Evolutionary conservation across 2,888 invertebrate species (phyloP).

Genomic region (Thyatira batis): DNA sequence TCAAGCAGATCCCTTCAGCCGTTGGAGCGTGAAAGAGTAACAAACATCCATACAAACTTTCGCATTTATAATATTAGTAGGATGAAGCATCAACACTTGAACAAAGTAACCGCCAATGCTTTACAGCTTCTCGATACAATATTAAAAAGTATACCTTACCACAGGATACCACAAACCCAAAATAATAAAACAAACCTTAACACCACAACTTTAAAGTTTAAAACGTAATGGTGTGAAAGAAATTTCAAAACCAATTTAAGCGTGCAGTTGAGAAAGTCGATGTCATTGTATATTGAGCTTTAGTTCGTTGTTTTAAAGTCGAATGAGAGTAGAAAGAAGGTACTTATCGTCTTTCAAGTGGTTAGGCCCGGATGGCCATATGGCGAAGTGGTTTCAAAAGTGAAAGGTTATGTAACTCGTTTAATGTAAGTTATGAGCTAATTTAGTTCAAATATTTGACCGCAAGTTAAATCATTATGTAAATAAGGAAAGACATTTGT

Average conservation of each 20-base stretch:
- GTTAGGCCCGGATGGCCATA: slow-evolving; percentile 13
- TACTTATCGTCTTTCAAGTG: background rate
- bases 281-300: background rate
- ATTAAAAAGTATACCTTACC: background rate
- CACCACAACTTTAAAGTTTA: background rate
- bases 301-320: background rate
- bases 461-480: background rate
- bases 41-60: no score
- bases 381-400: slow-evolving; percentile 15
- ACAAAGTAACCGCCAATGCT: background rate
- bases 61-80: no score
- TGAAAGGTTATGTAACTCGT: slow-evolving; percentile 18
- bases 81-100: background rate
- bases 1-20: no score
- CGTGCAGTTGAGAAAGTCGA: background rate
- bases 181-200: background rate
- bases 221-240: background rate
- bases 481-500: background rate
- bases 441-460: slow-evolving; percentile 7
- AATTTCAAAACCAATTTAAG: background rate
- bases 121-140: background rate
- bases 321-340: background rate
- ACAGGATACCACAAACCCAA: background rate
- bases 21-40: no score
- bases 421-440: slow-evolving; percentile 9